Evolutionary conservation across 2,888 invertebrate genomes (phyloP), one percentile per base, ranked within the genome.

Genomic region (Cyclophora punctaria): DNA sequence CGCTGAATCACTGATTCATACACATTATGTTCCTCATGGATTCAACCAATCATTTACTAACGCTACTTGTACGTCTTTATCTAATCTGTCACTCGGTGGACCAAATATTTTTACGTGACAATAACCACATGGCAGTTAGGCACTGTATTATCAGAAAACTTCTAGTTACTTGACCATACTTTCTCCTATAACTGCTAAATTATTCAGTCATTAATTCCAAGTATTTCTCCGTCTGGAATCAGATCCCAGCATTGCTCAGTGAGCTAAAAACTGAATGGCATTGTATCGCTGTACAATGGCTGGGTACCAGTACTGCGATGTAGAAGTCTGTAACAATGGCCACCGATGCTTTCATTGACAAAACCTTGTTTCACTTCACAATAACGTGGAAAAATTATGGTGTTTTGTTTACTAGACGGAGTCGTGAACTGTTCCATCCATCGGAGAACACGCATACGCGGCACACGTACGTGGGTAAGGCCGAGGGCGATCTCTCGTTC

Each of bases 1-100:
- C 67, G 69, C 71, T 74, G 80, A 75, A 77, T 78, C 71, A 76
- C 69, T 75, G 78, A 80, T 80, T 81, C 75, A 80, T 81, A 71
- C 53, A 51, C 73, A 5, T 70, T 69, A 73, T 69, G 71, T 74
- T 74, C 69, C 20, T 20, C 66, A 68, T 65, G 67, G 69, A 78
- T 73, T 56, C 34, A 59, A 75, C 59, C 33, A 58, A 69, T 63
- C 59, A 60, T 66, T 76, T 75, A 69, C 66, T 66, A 72, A 70
- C 65, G 69, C 67, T 71, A 60, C 57, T 20, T 20, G 20, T 20
- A 20, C 20, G 60, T 66, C 62, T 68, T 57, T 55, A 56, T 55
- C 50, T 55, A 52, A 37, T 37, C 37, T 37, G 37, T 37, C 37
- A 4, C 37, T 37, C 1, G 4, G 45, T 44, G 7, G 44, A 41